Conservation (phyloP, 2,113 vertebrate genomes). For the Pampusana beccarii region DNA sequence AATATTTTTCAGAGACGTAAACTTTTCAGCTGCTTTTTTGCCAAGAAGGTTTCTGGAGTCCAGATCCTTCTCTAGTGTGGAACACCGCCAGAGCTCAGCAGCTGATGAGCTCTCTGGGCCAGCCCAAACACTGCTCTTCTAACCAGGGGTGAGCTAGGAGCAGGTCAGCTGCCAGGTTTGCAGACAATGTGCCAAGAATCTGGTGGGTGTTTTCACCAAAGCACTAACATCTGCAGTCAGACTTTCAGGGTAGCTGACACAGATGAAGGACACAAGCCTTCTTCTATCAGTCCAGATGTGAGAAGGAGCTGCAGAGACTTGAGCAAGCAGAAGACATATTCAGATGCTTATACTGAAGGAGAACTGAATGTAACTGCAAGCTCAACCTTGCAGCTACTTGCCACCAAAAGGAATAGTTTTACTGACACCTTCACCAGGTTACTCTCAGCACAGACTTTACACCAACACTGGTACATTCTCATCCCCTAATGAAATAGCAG, state of each 20-base stretch:
- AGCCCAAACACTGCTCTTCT: not conserved
- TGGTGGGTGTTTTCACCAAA: not conserved
- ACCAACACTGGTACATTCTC: not conserved
- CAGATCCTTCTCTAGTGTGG: not conserved
- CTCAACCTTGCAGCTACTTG: not conserved
- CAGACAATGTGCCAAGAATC: not conserved
- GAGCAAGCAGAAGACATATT: not conserved
- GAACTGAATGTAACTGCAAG: not conserved
- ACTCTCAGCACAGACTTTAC: not conserved
- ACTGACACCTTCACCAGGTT: not conserved
- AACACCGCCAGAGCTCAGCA: not conserved
- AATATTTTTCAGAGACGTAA: not conserved
- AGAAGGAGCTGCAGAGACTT: not conserved
- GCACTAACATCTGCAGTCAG: not conserved
- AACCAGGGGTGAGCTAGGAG: not conserved
- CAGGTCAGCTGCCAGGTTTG: not conserved
- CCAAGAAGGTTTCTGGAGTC: not conserved
- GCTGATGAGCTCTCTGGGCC: not conserved
- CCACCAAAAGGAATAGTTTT: not conserved
- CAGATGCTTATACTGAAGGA: not conserved
- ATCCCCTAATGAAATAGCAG: not conserved
- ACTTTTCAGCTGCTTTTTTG: not conserved
- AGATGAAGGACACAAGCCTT: not conserved
- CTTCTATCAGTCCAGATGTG: not conserved
- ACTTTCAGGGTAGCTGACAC: not conserved